Evolutionary conservation across 2,888 invertebrate species (phyloP), one percentile per base, ranked within the genome.

Genomic region (Cataglyphis albicans): DNA sequence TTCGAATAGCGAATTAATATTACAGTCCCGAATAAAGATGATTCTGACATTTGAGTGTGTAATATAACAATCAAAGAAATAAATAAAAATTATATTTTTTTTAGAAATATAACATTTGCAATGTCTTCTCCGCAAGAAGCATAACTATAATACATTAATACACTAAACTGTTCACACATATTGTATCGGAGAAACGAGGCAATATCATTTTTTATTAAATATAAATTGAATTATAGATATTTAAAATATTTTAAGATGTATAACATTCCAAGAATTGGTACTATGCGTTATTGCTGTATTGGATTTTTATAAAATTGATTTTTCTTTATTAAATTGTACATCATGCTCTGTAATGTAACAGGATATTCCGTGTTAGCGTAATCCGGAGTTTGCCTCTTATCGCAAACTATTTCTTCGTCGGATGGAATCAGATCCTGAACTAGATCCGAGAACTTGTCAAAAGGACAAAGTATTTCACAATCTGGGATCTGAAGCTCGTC

Each of bases 401-500:
- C 70, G 21, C 93, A 93, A 41, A 87, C 29, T 7, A 86, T 7
- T 18, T 89, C 81, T n/a, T 91, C 87, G 12, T 91, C 84, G 12
- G 67, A 84, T 0, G 91, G 91, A 12, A 92, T 82, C 15, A 91
- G 61, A 3, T 91, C 80, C 0, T 72, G 81, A 1, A 87, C 85
- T 10, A 93, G 32, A 10, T 89, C n/a, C 0, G 83, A 52, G 41
- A 91, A 93, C 10, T 87, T 86, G 0, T 87, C 84, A 18, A 93
- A 68, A 0, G 91, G 90, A 52, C 93, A 93, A 4, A 91, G 76
- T 0, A 72, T 4, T 0, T 86, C 83, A 48, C 93, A 93, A 0
- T 84, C 86, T 0, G 88, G 88, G 1, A 93, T 10, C 6, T 38
- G 70, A 9, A 92, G 61, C 9, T 87, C 89, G 1, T 67, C 82